Conservation (phyloP, 1,140 invertebrate genomes). For the Neodiprion fabricii region DNA sequence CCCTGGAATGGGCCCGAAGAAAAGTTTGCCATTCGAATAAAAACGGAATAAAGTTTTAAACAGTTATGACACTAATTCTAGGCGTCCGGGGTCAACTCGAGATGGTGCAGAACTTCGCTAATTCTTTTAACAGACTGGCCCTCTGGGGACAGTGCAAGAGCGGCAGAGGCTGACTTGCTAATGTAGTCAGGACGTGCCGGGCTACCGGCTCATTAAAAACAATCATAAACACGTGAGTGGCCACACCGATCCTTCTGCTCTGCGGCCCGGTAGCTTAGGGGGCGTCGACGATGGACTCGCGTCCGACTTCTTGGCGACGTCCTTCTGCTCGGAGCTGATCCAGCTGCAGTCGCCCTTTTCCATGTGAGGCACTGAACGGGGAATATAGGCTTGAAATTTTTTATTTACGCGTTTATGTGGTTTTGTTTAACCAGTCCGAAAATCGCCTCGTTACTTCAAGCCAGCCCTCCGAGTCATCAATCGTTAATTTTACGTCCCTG, state of each 20-base stretch:
- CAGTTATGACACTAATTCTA: constrained; percentile 1
- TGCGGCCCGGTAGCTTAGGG: background rate
- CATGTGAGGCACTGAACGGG: background rate
- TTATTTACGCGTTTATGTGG: background rate
- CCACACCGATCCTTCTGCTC: background rate
- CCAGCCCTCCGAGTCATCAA: background rate
- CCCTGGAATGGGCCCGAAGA: background rate
- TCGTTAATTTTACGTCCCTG: background rate
- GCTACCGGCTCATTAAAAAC: constrained; percentile 1
- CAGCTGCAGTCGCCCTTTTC: background rate
- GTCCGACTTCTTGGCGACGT: background rate
- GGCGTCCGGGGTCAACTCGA: background rate
- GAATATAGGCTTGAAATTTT: background rate
- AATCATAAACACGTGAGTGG: constrained; percentile 4
- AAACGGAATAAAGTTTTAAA: constrained; percentile 4
- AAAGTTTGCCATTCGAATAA: constrained; percentile 3
- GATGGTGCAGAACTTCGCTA: background rate
- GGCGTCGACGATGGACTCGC: constrained; percentile 1
- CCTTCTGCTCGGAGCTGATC: background rate
- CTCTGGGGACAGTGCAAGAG: background rate
- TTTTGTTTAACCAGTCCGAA: background rate
- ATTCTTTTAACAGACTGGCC: background rate
- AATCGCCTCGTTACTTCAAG: background rate
- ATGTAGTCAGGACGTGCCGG: constrained; percentile 6
- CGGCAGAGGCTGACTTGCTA: constrained; percentile 1